A percentile compares a stretch with the other conserved stretches of the same genome.
phyloP scores from a whole-genome alignment of 1,140 invertebrate genomes.

The Drosophila littoralis region DNA sequence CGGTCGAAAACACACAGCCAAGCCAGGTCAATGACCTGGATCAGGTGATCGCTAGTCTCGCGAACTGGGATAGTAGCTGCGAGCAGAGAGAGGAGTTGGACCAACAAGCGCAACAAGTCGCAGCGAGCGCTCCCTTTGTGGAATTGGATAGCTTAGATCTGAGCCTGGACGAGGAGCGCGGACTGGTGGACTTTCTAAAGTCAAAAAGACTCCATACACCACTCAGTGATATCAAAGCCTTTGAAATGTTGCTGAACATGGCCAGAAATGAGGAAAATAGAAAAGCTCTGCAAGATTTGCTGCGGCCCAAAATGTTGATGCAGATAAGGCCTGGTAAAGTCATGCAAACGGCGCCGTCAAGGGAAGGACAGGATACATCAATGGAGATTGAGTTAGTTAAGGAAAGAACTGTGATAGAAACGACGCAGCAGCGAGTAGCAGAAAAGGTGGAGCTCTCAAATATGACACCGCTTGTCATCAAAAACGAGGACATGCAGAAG shows the following conservation, averaged over 20 bases:
- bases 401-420: background rate
- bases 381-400: background rate
- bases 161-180: constrained; percentile 22
- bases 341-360: background rate
- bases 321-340: background rate
- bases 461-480: background rate
- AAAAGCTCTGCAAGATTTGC: background rate
- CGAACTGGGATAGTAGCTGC: background rate
- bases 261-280: constrained; percentile 9
- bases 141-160: background rate
- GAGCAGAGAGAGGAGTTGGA: background rate
- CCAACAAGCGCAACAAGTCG: background rate
- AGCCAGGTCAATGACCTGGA: background rate
- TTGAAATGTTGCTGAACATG: constrained; percentile 26
- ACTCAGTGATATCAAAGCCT: constrained; percentile 33
- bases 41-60: background rate
- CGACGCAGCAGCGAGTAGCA: background rate
- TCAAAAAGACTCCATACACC: constrained; percentile 16
- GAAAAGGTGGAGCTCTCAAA: background rate
- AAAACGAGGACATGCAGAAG: background rate
- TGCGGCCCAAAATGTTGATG: constrained; percentile 1
- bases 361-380: background rate
- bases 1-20: background rate
- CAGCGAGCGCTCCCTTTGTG: background rate
- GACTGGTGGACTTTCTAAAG: constrained; percentile 29